Conservation (phyloP, 2,797 vertebrate species). For the Astyanax mexicanus region DNA sequence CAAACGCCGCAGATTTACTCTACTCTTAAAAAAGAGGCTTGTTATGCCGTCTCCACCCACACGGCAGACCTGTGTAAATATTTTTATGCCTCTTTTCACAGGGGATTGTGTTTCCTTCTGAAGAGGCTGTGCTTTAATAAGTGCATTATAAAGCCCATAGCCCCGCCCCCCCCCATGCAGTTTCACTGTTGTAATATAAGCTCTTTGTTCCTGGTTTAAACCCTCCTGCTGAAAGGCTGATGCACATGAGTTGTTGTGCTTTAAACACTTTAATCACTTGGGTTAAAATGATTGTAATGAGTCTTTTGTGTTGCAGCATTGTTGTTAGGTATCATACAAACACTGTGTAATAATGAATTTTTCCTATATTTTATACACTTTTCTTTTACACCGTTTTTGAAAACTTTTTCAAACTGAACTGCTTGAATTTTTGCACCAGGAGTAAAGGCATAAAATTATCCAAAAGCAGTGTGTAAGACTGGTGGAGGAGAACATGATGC, state of each 20-base stretch:
- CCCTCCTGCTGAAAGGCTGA: constrained; percentile 14
- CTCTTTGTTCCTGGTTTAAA: constrained; percentile 18
- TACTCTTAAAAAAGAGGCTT: constrained; percentile 15
- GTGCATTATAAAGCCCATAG: constrained; percentile 9
- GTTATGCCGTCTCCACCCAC: constrained; percentile 19
- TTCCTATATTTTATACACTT: too few species aligned
- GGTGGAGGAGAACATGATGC: too few species aligned
- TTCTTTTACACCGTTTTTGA: too few species aligned
- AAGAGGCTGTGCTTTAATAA: constrained; percentile 15
- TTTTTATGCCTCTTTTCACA: constrained; percentile 8
- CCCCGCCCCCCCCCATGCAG: not conserved
- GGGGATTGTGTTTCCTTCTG: constrained; percentile 1
- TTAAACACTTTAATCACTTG: too few species aligned
- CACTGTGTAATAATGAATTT: too few species aligned
- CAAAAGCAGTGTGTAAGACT: too few species aligned
- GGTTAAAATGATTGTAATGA: too few species aligned
- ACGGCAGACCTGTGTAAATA: constrained; percentile 17
- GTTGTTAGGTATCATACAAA: too few species aligned
- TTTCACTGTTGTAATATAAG: not conserved
- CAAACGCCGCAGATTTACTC: not conserved
- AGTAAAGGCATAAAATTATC: too few species aligned
- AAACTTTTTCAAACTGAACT: too few species aligned
- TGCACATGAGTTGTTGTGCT: not conserved
- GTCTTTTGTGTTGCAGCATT: too few species aligned
- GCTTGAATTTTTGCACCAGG: too few species aligned